phyloP scores from a whole-genome alignment of 2,888 invertebrate genomes.

The Sinotaia quadrata region DNA sequence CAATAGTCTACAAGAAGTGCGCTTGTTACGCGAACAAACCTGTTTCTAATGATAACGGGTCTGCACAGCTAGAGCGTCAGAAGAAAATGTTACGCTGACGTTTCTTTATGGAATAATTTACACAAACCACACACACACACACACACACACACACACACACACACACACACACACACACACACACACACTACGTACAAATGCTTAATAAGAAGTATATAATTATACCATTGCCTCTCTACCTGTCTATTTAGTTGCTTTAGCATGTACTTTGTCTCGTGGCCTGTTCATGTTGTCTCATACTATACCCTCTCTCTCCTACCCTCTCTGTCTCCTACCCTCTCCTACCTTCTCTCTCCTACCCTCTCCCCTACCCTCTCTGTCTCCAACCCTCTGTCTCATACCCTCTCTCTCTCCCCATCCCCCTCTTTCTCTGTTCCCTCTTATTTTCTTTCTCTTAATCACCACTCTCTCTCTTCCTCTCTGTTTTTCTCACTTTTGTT shows the following conservation, averaged over 20 bases:
- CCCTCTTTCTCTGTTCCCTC: background rate
- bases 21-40: too few species aligned
- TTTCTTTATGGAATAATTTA: too few species aligned
- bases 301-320: background rate
- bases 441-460: conserved; percentile 4
- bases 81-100: too few species aligned
- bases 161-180: conserved; percentile 3
- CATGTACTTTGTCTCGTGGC: too few species aligned
- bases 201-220: too few species aligned
- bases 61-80: too few species aligned
- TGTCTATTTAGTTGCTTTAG: too few species aligned
- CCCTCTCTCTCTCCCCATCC: conserved; percentile 6
- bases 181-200: background rate
- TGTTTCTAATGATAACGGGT: too few species aligned
- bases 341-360: background rate
- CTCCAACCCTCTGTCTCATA: background rate
- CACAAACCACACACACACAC: background rate
- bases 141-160: background rate
- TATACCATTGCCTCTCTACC: too few species aligned
- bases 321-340: background rate
- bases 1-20: too few species aligned
- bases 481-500: conserved; percentile 16
- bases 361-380: background rate
- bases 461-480: background rate
- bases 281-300: background rate